phyloP scores from a whole-genome alignment of 2,113 vertebrate species.

The Erythrocercus mccallii region DNA sequence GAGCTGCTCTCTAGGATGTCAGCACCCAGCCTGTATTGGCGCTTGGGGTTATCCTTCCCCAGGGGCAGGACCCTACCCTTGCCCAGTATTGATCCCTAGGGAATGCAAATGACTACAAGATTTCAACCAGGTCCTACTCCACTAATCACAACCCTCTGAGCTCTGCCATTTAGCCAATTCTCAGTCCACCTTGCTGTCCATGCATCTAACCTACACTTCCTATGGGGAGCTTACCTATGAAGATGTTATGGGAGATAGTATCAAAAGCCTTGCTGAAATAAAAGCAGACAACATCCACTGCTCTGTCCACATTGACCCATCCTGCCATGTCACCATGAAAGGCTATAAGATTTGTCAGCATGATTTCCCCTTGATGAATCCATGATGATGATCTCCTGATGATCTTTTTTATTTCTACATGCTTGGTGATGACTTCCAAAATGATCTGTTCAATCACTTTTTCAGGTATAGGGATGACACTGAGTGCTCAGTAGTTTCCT shows the following conservation, averaged over 20 bases:
- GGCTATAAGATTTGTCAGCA: not conserved
- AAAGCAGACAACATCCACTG: not conserved
- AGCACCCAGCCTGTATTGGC: rapidly evolving
- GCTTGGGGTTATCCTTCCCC: not conserved
- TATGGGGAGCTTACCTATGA: not conserved
- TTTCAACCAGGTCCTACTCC: not conserved
- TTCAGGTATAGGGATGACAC: not conserved
- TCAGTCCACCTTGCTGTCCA: not conserved
- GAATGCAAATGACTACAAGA: not conserved
- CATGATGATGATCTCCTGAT: not conserved
- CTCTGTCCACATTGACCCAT: not conserved
- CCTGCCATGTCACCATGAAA: not conserved
- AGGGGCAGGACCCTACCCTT: not conserved
- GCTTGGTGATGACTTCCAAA: not conserved
- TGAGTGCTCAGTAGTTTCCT: not conserved
- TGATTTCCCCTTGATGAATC: not conserved
- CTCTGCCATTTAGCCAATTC: not conserved
- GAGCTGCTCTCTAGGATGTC: not conserved
- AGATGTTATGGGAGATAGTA: not conserved
- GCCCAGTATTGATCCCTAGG: not conserved
- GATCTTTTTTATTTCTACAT: not conserved
- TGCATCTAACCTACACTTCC: not conserved
- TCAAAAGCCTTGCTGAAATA: not conserved
- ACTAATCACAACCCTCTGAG: not conserved
- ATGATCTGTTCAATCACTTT: not conserved